phyloP scores from a whole-genome alignment of 2,797 vertebrate species.

The Lagorchestes hirsutus region DNA sequence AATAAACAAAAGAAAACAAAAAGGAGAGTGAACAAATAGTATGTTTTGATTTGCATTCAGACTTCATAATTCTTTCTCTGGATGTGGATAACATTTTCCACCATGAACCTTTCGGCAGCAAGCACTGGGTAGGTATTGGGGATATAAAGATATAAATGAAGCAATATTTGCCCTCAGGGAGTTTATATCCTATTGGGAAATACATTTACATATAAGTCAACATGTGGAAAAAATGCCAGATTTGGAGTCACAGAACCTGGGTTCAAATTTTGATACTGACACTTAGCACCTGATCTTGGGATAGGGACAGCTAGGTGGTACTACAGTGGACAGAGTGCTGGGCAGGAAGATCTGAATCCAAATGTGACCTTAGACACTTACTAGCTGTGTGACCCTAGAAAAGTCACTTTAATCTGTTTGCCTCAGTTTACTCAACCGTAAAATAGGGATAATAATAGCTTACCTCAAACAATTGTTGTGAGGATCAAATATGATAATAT shows the following conservation, averaged over 20 bases:
- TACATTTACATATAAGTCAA: neutral
- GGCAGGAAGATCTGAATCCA: neutral
- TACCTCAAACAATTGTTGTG: neutral
- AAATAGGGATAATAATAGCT: neutral
- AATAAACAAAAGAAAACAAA: no score
- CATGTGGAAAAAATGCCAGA: neutral
- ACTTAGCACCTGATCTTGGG: neutral
- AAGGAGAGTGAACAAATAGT: no score
- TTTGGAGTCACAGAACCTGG: neutral
- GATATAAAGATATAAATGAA: neutral
- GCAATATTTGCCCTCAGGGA: neutral
- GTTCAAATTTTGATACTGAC: neutral
- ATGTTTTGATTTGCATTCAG: no score
- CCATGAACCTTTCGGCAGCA: no score
- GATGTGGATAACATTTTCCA: no score
- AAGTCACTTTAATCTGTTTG: neutral
- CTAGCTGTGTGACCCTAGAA: neutral
- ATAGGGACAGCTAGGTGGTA: neutral
- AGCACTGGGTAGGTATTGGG: neutral
- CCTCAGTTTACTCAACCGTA: neutral
- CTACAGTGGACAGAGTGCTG: neutral
- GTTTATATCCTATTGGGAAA: neutral
- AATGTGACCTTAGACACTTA: neutral
- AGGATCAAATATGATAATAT: neutral
- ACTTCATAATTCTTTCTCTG: no score